Evolutionary conservation across 37 sponge, comb jelly and placozoan species (phyloP).

Genomic region (Axinella damicornis): DNA sequence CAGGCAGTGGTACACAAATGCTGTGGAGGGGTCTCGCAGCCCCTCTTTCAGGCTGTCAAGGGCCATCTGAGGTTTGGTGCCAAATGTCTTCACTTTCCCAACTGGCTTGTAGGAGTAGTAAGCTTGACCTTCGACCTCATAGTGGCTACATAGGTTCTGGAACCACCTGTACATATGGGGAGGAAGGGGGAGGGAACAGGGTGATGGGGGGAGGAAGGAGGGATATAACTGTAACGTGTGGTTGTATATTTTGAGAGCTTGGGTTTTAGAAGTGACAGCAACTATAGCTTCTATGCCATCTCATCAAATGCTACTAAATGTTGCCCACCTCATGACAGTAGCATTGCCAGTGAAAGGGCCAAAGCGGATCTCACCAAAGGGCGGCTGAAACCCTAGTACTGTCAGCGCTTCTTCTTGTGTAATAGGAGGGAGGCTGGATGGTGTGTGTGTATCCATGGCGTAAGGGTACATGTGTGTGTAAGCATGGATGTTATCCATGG

Average conservation of each 20-base stretch:
- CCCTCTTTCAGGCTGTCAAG: conserved; percentile 78
- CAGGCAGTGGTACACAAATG: conserved; percentile 87
- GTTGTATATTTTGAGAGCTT: too few relatives aligned
- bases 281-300: too few relatives aligned
- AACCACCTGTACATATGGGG: conserved; percentile 70
- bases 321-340: conserved; percentile 82
- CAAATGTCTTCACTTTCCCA: conserved; percentile 71
- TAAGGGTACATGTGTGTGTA: too few relatives aligned
- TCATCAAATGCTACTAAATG: too few relatives aligned
- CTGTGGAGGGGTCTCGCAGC: conserved; percentile 40
- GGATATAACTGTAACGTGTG: too few relatives aligned
- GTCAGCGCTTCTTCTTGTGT: conserved; percentile 82
- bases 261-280: too few relatives aligned
- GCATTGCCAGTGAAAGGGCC: conserved; percentile 91
- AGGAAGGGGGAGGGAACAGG: too few relatives aligned
- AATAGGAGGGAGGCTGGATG: conserved; percentile 58
- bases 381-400: conserved; percentile 78
- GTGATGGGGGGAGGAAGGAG: too few relatives aligned
- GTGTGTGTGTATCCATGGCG: too few relatives aligned
- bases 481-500: too few relatives aligned
- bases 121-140: conserved; percentile 58
- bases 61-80: conserved; percentile 62
- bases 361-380: conserved; percentile 86
- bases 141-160: conserved; percentile 55
- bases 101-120: conserved; percentile 89